Percentiles rank a stretch among this genome's conserved stretches.
These are phyloP conservation scores for Tetraneura akinire DNA, from an alignment of 1,140 invertebrate genomes.

Conservation along the genomic window DNA sequence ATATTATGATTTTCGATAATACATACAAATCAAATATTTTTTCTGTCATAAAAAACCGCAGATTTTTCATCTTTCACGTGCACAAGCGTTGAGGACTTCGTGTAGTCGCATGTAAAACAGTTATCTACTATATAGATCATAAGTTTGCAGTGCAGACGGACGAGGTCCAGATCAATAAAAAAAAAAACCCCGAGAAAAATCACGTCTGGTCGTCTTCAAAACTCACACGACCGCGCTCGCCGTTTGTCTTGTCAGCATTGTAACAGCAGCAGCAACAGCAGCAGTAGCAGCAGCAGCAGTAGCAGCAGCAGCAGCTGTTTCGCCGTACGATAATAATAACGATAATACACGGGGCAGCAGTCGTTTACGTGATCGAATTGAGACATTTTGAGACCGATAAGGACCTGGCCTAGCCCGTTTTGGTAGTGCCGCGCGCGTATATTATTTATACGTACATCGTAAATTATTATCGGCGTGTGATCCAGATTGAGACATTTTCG, in stretches of 20 bases:
- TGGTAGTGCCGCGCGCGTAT: slow-evolving; percentile 14
- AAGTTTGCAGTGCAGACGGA: no score
- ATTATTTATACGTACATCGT: no score
- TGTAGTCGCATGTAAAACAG: no score
- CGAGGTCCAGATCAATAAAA: not conserved
- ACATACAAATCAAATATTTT: no score
- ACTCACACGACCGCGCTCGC: no score
- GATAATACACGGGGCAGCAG: not conserved
- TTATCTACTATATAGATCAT: no score
- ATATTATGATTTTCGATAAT: no score
- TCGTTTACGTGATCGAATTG: slow-evolving; percentile 41
- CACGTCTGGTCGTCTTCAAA: not conserved
- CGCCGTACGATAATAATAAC: not conserved
- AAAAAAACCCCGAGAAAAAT: not conserved
- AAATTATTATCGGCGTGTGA: slow-evolving; percentile 37
- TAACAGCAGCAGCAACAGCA: no score
- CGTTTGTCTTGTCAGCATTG: not conserved
- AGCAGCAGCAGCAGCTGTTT: not conserved
- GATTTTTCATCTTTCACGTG: no score
- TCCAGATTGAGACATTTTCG: slow-evolving; percentile 48
- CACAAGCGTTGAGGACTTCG: no score
- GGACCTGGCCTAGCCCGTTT: slow-evolving; percentile 25
- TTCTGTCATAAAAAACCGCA: no score
- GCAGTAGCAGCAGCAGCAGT: not conserved
- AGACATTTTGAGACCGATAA: slow-evolving; percentile 34